These are phyloP conservation scores for Acinonyx jubatus DNA, from an alignment of 2,113 vertebrate species.

Conservation along the genomic window DNA sequence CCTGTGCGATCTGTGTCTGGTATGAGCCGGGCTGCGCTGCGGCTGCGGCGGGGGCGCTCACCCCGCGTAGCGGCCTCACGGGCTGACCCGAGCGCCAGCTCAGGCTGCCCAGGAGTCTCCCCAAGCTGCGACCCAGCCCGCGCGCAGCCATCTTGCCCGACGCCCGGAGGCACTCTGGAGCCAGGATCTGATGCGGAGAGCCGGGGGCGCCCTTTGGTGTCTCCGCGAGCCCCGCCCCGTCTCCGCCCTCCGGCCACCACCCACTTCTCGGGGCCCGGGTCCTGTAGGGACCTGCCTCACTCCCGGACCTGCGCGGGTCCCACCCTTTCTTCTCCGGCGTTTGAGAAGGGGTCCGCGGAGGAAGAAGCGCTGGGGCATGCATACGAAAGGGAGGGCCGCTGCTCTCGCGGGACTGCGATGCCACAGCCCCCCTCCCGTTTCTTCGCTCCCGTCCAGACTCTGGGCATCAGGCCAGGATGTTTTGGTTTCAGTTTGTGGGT, in stretches of 20 bases:
- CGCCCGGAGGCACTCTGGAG: background rate
- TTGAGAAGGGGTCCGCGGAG: accelerated
- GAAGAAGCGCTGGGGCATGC: accelerated
- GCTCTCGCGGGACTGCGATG: too few relatives aligned
- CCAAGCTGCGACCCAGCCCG: background rate
- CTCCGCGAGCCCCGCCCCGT: background rate
- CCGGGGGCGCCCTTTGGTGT: background rate
- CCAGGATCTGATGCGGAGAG: accelerated
- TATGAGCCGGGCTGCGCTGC: slow-evolving; percentile 72
- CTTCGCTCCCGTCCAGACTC: too few relatives aligned
- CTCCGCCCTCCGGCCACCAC: slow-evolving; percentile 47
- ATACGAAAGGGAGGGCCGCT: background rate
- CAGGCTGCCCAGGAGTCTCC: background rate
- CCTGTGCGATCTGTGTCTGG: slow-evolving; percentile 83
- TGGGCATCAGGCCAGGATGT: background rate
- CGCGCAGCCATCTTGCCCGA: slow-evolving; percentile 54
- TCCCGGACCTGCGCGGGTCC: background rate
- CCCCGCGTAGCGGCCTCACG: background rate
- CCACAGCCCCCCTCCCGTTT: background rate
- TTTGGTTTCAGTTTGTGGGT: slow-evolving; percentile 45
- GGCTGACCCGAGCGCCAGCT: background rate
- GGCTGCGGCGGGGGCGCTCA: background rate
- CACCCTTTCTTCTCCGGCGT: background rate
- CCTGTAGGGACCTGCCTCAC: background rate
- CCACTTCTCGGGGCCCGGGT: background rate